These are phyloP conservation scores for Chondrilla cf. caribensis DNA, from an alignment of 37 sponge, comb jelly and placozoan genomes.

Conservation along the genomic window DNA sequence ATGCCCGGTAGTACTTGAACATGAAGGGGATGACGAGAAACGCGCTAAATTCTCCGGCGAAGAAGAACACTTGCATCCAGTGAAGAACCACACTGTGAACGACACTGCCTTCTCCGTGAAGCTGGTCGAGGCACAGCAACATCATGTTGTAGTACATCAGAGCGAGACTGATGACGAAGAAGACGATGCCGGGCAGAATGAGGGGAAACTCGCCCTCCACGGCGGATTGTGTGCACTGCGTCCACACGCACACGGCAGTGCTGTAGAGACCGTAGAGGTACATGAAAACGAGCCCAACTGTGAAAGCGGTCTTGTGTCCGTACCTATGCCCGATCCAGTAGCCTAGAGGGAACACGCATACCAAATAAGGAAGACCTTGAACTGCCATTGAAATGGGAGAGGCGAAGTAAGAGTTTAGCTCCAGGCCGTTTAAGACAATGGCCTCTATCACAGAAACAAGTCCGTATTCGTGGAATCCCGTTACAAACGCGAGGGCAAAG, in stretches of 20 bases:
- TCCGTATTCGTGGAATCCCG: conserved; percentile 14
- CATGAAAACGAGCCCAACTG: not conserved
- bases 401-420: not conserved
- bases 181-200: not conserved
- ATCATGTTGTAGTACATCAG: conserved; percentile 8
- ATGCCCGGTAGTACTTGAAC: not conserved
- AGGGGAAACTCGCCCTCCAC: not conserved
- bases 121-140: not conserved
- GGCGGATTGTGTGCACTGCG: not conserved
- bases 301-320: not conserved
- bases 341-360: not conserved
- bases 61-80: not conserved
- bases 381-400: not conserved
- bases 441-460: not conserved
- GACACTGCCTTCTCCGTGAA: not conserved
- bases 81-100: not conserved
- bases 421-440: not conserved
- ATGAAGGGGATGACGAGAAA: not conserved
- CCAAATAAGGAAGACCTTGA: not conserved
- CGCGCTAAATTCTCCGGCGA: not conserved
- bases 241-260: not conserved
- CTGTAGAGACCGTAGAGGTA: not conserved
- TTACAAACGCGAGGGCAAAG: not conserved
- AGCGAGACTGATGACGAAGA: not conserved
- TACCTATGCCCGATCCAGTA: conserved; percentile 6